phyloP scores from a whole-genome alignment of 1,140 invertebrate species.

The Bombus fervidus region DNA sequence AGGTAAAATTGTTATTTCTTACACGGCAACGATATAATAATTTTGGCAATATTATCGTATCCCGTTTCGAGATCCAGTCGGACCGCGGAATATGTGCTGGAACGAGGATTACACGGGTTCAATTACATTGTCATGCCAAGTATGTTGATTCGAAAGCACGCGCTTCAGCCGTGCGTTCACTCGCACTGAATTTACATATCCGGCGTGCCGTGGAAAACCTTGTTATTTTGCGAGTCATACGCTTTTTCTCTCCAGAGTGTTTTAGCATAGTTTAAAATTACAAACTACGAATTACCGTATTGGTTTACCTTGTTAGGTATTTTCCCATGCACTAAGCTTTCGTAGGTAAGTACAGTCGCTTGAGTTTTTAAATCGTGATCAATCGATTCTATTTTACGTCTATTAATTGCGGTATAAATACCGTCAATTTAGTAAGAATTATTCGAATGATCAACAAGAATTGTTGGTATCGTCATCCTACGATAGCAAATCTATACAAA shows the following conservation, averaged over 20 bases:
- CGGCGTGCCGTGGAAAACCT: background rate
- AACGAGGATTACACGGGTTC: background rate
- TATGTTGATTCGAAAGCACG: conserved; percentile 18
- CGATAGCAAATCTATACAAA: too few species aligned
- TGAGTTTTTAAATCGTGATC: background rate
- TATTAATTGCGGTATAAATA: background rate
- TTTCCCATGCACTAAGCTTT: background rate
- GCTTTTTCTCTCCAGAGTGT: background rate
- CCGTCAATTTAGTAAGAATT: too few species aligned
- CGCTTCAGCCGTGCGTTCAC: background rate
- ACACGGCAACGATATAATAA: background rate
- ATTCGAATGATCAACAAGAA: too few species aligned
- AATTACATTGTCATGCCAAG: conserved; percentile 15
- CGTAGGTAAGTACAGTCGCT: too few species aligned
- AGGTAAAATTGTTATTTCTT: too few species aligned
- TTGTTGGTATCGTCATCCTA: too few species aligned
- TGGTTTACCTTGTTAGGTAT: background rate
- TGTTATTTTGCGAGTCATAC: background rate
- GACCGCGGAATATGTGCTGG: background rate
- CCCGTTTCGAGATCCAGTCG: background rate
- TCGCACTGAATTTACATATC: conserved; percentile 2
- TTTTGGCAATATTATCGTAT: background rate
- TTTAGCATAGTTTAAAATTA: background rate
- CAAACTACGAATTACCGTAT: background rate
- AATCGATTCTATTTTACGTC: background rate